Evolutionary conservation across 2,113 vertebrate species (phyloP).

Genomic region (Podiceps cristatus): DNA sequence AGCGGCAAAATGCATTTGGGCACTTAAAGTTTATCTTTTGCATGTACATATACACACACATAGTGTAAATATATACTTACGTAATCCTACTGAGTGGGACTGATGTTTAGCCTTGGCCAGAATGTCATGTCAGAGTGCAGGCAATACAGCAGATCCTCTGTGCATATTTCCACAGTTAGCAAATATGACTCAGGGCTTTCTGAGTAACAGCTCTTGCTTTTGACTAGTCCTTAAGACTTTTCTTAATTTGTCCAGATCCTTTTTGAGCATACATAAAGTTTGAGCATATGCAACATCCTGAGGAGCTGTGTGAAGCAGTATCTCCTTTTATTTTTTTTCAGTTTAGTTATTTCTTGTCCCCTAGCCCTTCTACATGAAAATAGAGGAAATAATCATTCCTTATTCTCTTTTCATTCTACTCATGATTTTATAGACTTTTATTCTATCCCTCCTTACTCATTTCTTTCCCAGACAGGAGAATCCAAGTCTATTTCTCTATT

Average conservation of each 20-base stretch:
- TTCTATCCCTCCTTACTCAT: neutral
- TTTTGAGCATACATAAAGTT: neutral
- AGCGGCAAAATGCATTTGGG: neutral
- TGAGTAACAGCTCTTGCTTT: neutral
- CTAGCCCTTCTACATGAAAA: neutral
- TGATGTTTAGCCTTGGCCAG: neutral
- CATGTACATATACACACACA: neutral
- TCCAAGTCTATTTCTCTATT: neutral
- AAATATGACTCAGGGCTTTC: neutral
- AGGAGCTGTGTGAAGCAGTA: neutral
- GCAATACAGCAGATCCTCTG: neutral
- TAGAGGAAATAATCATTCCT: neutral
- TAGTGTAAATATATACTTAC: neutral
- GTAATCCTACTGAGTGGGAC: neutral
- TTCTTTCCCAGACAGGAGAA: neutral
- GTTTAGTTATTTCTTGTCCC: neutral
- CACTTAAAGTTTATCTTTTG: neutral
- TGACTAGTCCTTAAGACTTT: neutral
- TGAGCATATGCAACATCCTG: neutral
- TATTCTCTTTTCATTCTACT: neutral
- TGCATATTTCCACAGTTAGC: neutral
- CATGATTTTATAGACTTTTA: neutral
- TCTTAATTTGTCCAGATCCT: neutral
- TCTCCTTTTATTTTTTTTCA: neutral
- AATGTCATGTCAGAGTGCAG: neutral